Evolutionary conservation across 2,888 invertebrate genomes (phyloP).

Genomic region (Drosophila yooni): DNA sequence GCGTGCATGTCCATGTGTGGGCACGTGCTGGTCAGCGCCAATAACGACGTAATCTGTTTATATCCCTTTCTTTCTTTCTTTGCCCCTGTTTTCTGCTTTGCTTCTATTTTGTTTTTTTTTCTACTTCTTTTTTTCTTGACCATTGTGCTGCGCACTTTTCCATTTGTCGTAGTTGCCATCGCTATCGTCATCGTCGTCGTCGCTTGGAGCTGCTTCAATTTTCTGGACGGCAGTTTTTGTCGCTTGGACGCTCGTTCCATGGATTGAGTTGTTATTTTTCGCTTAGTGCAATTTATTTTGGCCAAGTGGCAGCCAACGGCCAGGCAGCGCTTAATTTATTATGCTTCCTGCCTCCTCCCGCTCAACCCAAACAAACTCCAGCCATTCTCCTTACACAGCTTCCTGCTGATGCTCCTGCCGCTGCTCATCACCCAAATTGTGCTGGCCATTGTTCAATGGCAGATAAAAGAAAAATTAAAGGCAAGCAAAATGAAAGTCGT

Average conservation of each 20-base stretch:
- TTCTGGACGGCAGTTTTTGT: constrained; percentile 80
- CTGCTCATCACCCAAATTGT: constrained; percentile 61
- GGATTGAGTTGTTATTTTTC: constrained; percentile 80
- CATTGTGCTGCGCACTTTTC: constrained; percentile 78
- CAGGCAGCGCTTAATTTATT: constrained; percentile 80
- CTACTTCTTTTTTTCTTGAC: constrained; percentile 42
- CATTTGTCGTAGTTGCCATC: constrained; percentile 63
- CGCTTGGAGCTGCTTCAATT: constrained; percentile 71
- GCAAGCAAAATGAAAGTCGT: constrained; percentile 72
- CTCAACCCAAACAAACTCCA: constrained; percentile 2
- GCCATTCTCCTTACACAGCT: constrained; percentile 1
- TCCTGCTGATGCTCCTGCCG: constrained; percentile 2
- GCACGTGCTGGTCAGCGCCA: constrained; percentile 79
- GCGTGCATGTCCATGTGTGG: constrained; percentile 65
- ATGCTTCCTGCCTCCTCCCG: constrained; percentile 60
- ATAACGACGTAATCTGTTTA: constrained; percentile 82
- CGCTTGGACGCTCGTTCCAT: constrained; percentile 54
- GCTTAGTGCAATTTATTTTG: constrained; percentile 81
- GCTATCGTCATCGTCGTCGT: constrained; percentile 11
- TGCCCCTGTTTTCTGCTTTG: constrained; percentile 2
- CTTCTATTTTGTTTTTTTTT: neutral
- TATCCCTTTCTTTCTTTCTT: constrained; percentile 68
- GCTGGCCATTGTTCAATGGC: constrained; percentile 79
- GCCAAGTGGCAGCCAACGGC: constrained; percentile 81
- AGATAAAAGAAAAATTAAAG: constrained; percentile 81